A percentile compares a stretch with the other conserved stretches of the same genome.
Conservation (phyloP, 1,140 invertebrate genomes). For the Gonatopus flavifemur region DNA sequence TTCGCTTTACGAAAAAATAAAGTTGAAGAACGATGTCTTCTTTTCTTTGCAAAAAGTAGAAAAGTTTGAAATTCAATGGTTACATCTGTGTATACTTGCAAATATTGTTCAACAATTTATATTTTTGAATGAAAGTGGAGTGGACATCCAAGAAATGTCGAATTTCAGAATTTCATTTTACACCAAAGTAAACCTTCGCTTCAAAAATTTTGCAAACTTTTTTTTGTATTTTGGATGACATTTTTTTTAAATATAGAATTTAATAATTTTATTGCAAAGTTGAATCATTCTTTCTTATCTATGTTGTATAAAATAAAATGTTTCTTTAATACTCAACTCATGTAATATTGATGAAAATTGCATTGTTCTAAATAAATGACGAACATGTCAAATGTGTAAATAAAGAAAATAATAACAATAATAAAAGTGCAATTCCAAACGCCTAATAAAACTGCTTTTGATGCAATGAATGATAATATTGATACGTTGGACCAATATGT, state of each 20-base stretch:
- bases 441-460: conserved; percentile 25
- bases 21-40: no score
- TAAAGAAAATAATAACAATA: conserved; percentile 34
- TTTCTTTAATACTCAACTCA: conserved; percentile 24
- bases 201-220: no score
- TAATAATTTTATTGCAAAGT: background rate
- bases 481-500: conserved; percentile 41
- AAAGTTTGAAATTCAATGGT: no score
- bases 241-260: background rate
- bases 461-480: conserved; percentile 31
- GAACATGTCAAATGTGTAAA: conserved; percentile 20
- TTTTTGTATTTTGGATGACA: no score
- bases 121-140: no score
- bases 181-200: no score
- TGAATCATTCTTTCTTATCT: background rate
- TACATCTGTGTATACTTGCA: no score
- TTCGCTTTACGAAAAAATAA: no score
- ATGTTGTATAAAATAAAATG: background rate
- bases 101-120: no score
- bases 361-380: conserved; percentile 9
- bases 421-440: conserved; percentile 40
- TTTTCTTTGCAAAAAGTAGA: no score
- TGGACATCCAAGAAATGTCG: no score
- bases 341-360: conserved; percentile 24
- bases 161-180: no score